Conservation (phyloP, 2,888 invertebrate genomes). For the Gisinianus flammeolus region DNA sequence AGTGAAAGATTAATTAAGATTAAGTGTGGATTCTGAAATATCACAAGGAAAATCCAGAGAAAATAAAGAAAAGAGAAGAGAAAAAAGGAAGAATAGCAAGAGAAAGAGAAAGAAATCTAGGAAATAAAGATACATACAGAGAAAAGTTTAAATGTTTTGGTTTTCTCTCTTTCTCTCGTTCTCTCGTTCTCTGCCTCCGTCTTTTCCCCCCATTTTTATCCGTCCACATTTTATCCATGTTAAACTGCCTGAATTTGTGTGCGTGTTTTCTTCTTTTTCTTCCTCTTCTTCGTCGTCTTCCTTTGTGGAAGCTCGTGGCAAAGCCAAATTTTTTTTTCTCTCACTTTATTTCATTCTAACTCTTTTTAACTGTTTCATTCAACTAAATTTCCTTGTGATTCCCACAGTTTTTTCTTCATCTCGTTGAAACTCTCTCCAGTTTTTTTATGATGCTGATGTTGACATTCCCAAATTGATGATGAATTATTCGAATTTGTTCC, state of each 20-base stretch:
- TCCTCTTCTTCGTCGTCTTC: not conserved
- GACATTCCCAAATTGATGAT: constrained; percentile 31
- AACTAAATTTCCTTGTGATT: not conserved
- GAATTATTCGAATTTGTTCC: constrained; percentile 17
- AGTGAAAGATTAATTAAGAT: constrained; percentile 51
- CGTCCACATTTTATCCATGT: not conserved
- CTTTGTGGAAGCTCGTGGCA: not conserved
- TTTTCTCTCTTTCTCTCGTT: not conserved
- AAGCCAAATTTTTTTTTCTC: not conserved
- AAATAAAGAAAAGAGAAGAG: not conserved
- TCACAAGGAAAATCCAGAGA: not conserved
- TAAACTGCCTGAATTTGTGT: too few relatives aligned
- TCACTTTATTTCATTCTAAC: not conserved
- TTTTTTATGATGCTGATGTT: constrained; percentile 6
- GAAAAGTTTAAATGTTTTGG: constrained; percentile 33
- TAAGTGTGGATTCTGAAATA: constrained; percentile 42
- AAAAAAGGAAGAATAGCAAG: not conserved
- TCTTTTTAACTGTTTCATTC: not conserved
- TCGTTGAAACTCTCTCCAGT: not conserved
- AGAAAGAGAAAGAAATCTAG: constrained; percentile 1
- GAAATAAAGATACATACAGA: not conserved
- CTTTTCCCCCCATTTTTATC: constrained; percentile 18
- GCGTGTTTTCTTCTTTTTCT: not conserved
- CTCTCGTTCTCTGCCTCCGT: not conserved
- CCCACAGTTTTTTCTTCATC: not conserved